Percentiles rank a stretch among this genome's conserved stretches.
phyloP scores from a whole-genome alignment of 2,888 invertebrate genomes.

The Nomada fucata region DNA sequence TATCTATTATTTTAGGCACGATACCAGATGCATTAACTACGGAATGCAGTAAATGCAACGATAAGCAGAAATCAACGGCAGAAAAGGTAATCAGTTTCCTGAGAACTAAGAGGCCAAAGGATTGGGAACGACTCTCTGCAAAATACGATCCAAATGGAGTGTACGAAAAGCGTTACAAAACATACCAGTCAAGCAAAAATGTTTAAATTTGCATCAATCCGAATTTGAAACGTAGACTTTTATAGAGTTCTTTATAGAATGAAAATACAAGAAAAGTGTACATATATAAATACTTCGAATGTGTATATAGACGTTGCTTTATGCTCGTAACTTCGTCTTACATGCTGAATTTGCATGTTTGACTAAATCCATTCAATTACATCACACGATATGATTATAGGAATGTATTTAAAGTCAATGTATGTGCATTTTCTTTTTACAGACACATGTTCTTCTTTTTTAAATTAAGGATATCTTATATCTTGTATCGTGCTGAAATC shows the following conservation, averaged over 20 bases:
- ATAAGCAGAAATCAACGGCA: conserved; percentile 88
- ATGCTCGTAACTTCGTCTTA: conserved; percentile 4
- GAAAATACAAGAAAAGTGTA: conserved; percentile 1
- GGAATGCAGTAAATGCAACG: conserved; percentile 88
- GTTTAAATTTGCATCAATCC: conserved; percentile 17
- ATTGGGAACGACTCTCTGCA: conserved; percentile 88
- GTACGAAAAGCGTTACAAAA: conserved; percentile 85
- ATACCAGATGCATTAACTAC: conserved; percentile 89
- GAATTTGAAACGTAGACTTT: neutral
- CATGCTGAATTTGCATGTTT: conserved; percentile 15
- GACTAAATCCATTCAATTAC: neutral
- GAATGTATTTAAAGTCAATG: conserved; percentile 4
- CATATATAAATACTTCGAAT: conserved; percentile 1
- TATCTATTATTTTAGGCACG: conserved; percentile 85
- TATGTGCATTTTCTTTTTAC: conserved; percentile 1
- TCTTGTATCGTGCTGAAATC: conserved; percentile 6
- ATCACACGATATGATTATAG: neutral
- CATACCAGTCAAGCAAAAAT: conserved; percentile 34
- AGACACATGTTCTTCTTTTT: neutral
- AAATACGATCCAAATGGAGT: conserved; percentile 91
- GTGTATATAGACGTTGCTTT: neutral
- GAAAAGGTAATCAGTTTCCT: conserved; percentile 89
- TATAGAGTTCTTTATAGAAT: conserved; percentile 15
- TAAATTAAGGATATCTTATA: neutral
- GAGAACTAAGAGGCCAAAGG: conserved; percentile 87